Base-by-base conservation (phyloP, 2,113 vertebrate genomes). In the Festucalex cinctus region DNA sequence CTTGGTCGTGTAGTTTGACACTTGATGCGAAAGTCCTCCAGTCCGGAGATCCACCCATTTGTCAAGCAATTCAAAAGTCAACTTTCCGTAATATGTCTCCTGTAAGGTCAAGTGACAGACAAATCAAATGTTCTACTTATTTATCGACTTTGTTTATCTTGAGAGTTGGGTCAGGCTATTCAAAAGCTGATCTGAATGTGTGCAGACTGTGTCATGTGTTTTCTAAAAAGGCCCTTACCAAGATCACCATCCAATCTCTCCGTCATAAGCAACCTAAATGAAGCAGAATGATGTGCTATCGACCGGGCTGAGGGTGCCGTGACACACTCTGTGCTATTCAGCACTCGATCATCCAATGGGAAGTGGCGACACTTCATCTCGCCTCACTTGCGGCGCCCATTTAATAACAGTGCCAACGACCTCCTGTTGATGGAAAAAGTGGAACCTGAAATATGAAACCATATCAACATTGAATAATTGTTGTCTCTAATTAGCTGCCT, bases 231-330 rank as follows among this genome's bases (percentile, higher is more conserved):
- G 19, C 60, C 36, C 56, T 57, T 8, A 37, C 66, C 66, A 5
- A 46, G 41, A 68, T 51, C 57, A 48, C 79, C 49, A 58, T 75
- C 54, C 70, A 54, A 49, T 70, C 75, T 83, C 70, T 63, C 66
- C 48, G 76, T 71, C 80, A 61, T 69, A 57, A 36, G 61, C 19
- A 32, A 66, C 76, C 56, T 35, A 60, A 80, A 86, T 72, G 73
- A 82, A 53, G 39, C 68, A 74, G 67, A 77, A 85, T 86, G 83
- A 87, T 86, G 82, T 84, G 77, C 72, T 80, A 87, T 88, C 73
- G 81, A 88, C 75, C 78, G 3, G 65, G 69, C 66, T 79, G 66
- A 54, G 71, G 71, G 79, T 66, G 76, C 64, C 44, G 43, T 63
- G 73, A 81, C 35, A 63, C 63, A 24, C 65, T 36, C 71, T 24